Percentiles rank a stretch among this genome's conserved stretches.
These are phyloP conservation scores for Platysternon megacephalum DNA, from an alignment of 2,113 vertebrate genomes.

Conservation along the genomic window DNA sequence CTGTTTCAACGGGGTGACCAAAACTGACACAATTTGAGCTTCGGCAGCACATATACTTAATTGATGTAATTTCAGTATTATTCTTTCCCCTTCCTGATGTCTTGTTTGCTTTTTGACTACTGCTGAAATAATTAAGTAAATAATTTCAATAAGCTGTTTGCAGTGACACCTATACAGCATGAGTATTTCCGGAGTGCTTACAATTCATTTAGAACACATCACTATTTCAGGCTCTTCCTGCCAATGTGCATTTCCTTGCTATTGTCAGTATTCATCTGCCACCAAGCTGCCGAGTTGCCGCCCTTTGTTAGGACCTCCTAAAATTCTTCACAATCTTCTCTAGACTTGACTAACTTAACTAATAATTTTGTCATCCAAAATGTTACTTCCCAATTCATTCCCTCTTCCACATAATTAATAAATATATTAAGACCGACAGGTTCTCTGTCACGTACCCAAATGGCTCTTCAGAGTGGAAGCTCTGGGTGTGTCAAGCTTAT, in stretches of 20 bases:
- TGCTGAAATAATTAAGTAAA: neutral
- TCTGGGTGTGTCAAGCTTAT: neutral
- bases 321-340: neutral
- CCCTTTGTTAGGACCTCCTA: neutral
- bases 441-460: neutral
- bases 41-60: too few relatives aligned
- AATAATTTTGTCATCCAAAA: neutral
- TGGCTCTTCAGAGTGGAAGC: neutral
- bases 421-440: neutral
- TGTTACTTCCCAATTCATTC: conserved; percentile 5
- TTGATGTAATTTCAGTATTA: neutral
- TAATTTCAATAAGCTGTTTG: neutral
- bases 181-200: neutral
- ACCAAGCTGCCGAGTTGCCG: neutral
- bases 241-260: neutral
- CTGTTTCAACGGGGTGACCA: neutral
- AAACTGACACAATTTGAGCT: neutral
- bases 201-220: neutral
- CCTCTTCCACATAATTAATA: conserved; percentile 14
- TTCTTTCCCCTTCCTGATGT: neutral
- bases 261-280: neutral
- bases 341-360: neutral
- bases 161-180: neutral
- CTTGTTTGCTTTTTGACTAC: neutral
- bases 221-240: neutral